A percentile compares a stretch with the other conserved stretches of the same genome.
Conservation (phyloP, 2,888 invertebrate species). For the Petrolisthes cinctipes region DNA sequence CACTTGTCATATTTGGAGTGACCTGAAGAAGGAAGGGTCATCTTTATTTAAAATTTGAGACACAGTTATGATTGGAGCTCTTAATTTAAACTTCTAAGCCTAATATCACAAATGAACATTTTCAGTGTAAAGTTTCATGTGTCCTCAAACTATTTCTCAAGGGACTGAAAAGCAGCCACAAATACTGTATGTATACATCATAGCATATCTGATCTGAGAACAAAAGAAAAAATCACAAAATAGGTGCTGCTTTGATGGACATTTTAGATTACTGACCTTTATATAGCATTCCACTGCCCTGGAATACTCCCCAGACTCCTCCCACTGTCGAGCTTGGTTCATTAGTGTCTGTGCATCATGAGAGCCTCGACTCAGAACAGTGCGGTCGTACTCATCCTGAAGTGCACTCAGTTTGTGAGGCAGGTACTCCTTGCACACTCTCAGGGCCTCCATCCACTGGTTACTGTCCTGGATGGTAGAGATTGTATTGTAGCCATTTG, state of each 20-base stretch:
- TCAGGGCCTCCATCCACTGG: conserved; percentile 94
- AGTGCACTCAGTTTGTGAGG: conserved; percentile 79
- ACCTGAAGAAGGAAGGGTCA: conserved; percentile 68
- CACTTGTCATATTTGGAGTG: conserved; percentile 69
- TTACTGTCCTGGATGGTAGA: conserved; percentile 75
- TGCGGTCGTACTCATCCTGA: conserved; percentile 76
- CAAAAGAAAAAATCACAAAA: neutral
- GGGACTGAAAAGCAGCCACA: too few relatives aligned
- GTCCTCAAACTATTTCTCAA: too few relatives aligned
- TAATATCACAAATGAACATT: too few relatives aligned
- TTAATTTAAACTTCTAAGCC: too few relatives aligned
- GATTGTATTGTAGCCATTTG: too few relatives aligned
- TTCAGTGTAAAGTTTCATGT: too few relatives aligned
- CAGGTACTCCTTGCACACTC: conserved; percentile 94
- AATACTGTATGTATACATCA: too few relatives aligned
- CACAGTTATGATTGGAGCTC: too few relatives aligned
- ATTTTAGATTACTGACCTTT: conserved; percentile 72
- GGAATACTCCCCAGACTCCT: conserved; percentile 81
- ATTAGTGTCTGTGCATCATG: conserved; percentile 73
- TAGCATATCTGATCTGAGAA: neutral
- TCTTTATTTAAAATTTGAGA: too few relatives aligned
- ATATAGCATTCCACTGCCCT: conserved; percentile 82
- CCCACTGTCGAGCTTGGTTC: conserved; percentile 81
- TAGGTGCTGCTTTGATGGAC: neutral
- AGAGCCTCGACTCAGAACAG: conserved; percentile 69